Base-by-base conservation (phyloP, 2,113 vertebrate genomes). In the Origma solitaria region DNA sequence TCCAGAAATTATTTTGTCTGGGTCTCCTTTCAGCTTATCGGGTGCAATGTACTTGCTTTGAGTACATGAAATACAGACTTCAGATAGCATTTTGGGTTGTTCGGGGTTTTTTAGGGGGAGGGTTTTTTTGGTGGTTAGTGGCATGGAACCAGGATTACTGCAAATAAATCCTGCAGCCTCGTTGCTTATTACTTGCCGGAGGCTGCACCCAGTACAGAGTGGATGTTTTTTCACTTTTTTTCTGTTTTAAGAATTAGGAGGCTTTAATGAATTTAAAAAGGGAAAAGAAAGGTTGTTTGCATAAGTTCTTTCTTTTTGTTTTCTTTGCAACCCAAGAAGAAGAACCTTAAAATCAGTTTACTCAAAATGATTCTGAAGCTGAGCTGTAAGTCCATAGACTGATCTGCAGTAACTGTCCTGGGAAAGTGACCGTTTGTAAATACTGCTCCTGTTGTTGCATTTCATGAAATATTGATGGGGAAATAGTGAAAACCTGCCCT, bases 221-320 rank as follows among this genome's bases (percentile, higher is more conserved):
- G 7, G 27, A 82, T 49, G 1, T 18, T 58, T 61, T 56, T 40
- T 44, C 14, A 3, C 2, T 44, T 54, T 86, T 82, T 66, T 83
- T 40, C 40, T 66, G 18, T 79, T n/a, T n/a, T 38, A 50, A 42
- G 16, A n/a, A 11, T 60, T 49, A 60, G 53, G 21, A 22, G 64
- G 31, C 1, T 60, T 68, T 51, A 53, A 37, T 38, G 24, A 25
- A 72, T 76, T 62, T 72, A 27, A 91, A 92, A 72, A 23, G 38
- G 15, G 50, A 17, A 3, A 33, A 15, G 23, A 45, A 25, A 10
- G 0, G 1, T 28, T 54, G 23, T 3, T n/a, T 73, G 7, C 18
- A 0, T 40, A 3, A 61, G 9, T 22, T 80, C 1, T 0, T 66
- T 79, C 2, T 56, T 54, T 58, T 40, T 70, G 4, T 47, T 83